Evolutionary conservation across 2,888 invertebrate species (phyloP).

Genomic region (Diachrysia chrysitis): DNA sequence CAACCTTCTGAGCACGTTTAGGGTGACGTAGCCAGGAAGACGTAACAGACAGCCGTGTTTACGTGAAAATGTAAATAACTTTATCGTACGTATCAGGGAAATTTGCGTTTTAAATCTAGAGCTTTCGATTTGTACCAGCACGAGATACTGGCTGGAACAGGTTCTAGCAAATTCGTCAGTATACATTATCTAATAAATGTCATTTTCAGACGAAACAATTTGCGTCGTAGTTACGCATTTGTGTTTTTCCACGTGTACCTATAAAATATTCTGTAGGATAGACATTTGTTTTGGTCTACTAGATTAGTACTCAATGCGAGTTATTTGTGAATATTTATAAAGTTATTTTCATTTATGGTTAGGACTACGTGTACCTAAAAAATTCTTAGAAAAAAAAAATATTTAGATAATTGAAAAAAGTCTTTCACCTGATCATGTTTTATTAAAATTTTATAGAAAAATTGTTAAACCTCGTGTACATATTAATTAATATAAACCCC

Average conservation of each 20-base stretch:
- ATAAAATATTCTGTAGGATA: too few species aligned
- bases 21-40: constrained; percentile 46
- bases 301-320: too few species aligned
- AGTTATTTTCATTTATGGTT: too few species aligned
- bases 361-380: too few species aligned
- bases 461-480: too few species aligned
- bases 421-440: too few species aligned
- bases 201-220: background rate
- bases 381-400: too few species aligned
- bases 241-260: background rate
- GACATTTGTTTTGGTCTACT: too few species aligned
- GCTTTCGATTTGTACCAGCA: constrained; percentile 30
- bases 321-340: too few species aligned
- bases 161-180: constrained; percentile 33
- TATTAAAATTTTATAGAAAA: too few species aligned
- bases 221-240: background rate
- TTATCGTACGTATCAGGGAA: constrained; percentile 32
- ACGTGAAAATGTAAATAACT: constrained; percentile 51
- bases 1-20: constrained; percentile 39
- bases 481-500: too few species aligned
- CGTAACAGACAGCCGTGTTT: constrained; percentile 45
- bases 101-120: constrained; percentile 52
- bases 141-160: constrained; percentile 7
- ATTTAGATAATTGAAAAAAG: too few species aligned
- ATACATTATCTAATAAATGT: background rate